Evolutionary conservation across 2,888 invertebrate species (phyloP).

Genomic region (Marasmarcha lunaedactyla): DNA sequence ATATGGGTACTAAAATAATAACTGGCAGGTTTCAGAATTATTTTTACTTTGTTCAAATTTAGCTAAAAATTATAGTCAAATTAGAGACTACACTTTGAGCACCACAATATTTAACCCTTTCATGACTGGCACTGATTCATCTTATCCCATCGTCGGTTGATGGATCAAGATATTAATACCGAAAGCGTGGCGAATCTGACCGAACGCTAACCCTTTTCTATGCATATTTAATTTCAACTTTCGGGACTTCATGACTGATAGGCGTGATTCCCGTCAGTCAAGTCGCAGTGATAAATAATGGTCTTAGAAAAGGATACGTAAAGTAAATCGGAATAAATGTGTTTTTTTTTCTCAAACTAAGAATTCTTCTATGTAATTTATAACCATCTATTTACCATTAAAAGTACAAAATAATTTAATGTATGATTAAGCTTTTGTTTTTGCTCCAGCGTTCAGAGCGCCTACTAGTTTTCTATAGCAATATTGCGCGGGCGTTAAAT

Average conservation of each 20-base stretch:
- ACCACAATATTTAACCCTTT: conserved; percentile 32
- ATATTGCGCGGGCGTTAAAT: too few relatives aligned
- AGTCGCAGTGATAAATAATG: conserved; percentile 23
- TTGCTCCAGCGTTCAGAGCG: too few relatives aligned
- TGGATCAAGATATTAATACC: conserved; percentile 69
- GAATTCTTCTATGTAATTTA: too few relatives aligned
- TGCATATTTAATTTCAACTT: conserved; percentile 44
- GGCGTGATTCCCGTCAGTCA: conserved; percentile 22
- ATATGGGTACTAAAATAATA: too few relatives aligned
- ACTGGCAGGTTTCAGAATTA: too few relatives aligned
- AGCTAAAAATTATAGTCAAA: conserved; percentile 3
- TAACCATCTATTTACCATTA: too few relatives aligned
- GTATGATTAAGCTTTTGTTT: too few relatives aligned
- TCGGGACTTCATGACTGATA: conserved; percentile 40
- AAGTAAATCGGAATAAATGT: background rate
- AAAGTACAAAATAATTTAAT: too few relatives aligned
- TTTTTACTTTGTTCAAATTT: too few relatives aligned
- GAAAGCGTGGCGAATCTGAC: conserved; percentile 63
- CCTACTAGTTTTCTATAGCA: too few relatives aligned
- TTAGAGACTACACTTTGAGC: conserved; percentile 23
- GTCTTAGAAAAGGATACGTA: conserved; percentile 17
- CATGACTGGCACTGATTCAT: conserved; percentile 50
- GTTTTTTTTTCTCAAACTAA: too few relatives aligned
- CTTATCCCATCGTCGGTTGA: conserved; percentile 61
- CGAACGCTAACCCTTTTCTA: conserved; percentile 53